Base-by-base conservation (phyloP, 1,140 invertebrate species). In the Orussus abietinus region DNA sequence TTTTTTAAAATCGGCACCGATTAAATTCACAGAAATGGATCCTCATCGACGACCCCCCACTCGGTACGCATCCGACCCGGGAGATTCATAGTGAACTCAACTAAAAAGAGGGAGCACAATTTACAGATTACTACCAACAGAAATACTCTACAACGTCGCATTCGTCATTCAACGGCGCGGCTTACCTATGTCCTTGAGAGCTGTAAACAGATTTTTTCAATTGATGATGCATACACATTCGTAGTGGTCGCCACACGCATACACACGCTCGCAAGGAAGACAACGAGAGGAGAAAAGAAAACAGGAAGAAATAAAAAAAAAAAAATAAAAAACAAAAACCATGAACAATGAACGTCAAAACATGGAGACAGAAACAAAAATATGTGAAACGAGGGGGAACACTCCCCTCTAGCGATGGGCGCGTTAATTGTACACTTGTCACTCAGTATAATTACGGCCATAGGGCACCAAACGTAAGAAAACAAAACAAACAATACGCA, bases 141-240 rank as follows among this genome's bases (percentile, higher is more conserved):
- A n/a, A 47, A 51, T 60, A 61, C 38, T 59, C 45, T 58, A 59
- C 47, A 64, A 59, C 46, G 46, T 57, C 57, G 49, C 61, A 68
- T 60, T 68, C 58, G 57, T 58, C 53, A 64, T 55, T 65, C 57
- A 59, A 54, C 49, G 53, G 58, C 59, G 47, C 61, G 55, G 62
- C 70, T 73, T 73, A 73, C 70, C 69, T 72, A 70, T 64, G 55
- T 73, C 70, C 69, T 70, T 64, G 69, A 67, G 59, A 60, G 67
- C 69, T 72, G 68, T 62, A 71, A 72, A 64, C 53, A 72, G 59
- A 70, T 61, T 52, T 56, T 19, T 62, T 57, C 47, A 51, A 53
- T 61, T 55, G 58, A 38, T 59, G 57, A 55, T 60, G 49, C 57
- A 53, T 54, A 51, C 53, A 15, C 38, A 48, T 19, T 49, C 35